phyloP scores from a whole-genome alignment of 2,113 vertebrate genomes.

The Ameiurus melas region DNA sequence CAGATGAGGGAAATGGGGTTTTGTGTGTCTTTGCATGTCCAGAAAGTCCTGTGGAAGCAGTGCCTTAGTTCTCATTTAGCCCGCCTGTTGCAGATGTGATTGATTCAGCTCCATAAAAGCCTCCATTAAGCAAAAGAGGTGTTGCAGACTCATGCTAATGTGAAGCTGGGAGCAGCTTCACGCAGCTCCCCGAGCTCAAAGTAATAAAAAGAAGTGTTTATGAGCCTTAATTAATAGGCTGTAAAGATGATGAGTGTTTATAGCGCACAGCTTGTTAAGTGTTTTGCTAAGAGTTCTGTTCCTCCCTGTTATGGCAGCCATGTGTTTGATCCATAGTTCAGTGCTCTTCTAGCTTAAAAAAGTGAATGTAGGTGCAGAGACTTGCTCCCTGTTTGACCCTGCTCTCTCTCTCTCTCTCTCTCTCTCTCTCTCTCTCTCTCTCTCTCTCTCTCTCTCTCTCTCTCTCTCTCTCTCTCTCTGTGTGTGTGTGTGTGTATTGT shows the following conservation, averaged over 20 bases:
- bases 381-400: slow-evolving; percentile 30
- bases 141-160: slow-evolving; percentile 48
- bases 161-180: slow-evolving; percentile 55
- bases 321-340: slow-evolving; percentile 21
- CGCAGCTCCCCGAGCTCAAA: slow-evolving; percentile 51
- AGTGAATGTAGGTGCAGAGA: neutral
- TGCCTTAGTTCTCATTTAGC: neutral
- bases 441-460: too few relatives aligned
- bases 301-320: slow-evolving; percentile 11
- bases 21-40: neutral
- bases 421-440: too few relatives aligned
- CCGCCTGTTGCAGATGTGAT: slow-evolving; percentile 55
- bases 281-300: slow-evolving; percentile 17
- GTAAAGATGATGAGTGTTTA: slow-evolving; percentile 66
- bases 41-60: slow-evolving; percentile 5
- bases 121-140: slow-evolving; percentile 56
- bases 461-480: too few relatives aligned
- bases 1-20: neutral
- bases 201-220: slow-evolving; percentile 62
- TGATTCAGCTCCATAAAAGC: slow-evolving; percentile 56
- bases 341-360: slow-evolving; percentile 1
- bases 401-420: neutral
- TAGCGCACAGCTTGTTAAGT: slow-evolving; percentile 52
- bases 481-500: slow-evolving; percentile 28
- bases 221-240: slow-evolving; percentile 66